Conservation (phyloP, 2,888 invertebrate species). For the Cephus pulcher region DNA sequence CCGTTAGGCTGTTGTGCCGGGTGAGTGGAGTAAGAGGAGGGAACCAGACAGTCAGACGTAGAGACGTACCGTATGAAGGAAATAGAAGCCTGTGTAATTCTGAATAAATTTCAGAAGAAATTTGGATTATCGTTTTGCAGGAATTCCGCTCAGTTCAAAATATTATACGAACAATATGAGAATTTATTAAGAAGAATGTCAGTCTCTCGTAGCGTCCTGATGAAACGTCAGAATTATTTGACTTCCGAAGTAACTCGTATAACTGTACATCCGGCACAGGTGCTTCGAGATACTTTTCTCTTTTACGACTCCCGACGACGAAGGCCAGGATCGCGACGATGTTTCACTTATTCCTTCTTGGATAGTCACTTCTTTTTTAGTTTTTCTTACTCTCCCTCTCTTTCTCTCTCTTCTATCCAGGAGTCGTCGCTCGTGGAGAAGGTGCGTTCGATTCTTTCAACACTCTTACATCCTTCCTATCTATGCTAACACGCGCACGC, state of each 20-base stretch:
- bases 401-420: not conserved
- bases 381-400: conserved; percentile 6
- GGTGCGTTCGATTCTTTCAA: not conserved
- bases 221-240: not conserved
- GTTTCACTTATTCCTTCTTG: not conserved
- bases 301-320: not conserved
- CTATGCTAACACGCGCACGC: not conserved
- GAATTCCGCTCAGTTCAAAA: not conserved
- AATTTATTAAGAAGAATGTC: not conserved
- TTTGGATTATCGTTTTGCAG: not conserved
- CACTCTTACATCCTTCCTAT: not conserved
- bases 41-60: not conserved
- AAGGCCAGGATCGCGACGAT: not conserved
- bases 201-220: not conserved
- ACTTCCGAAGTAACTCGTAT: conserved; percentile 4
- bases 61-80: not conserved
- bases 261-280: conserved; percentile 24
- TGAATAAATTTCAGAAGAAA: not conserved
- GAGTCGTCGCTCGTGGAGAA: not conserved
- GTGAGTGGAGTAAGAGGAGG: not conserved
- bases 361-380: not conserved
- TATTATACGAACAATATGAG: not conserved
- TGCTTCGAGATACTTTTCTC: conserved; percentile 12
- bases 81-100: not conserved
- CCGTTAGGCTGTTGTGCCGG: conserved; percentile 35